Evolutionary conservation across 2,113 vertebrate genomes (phyloP), one percentile per base, ranked within the genome.

Genomic region (Pagrus major): DNA sequence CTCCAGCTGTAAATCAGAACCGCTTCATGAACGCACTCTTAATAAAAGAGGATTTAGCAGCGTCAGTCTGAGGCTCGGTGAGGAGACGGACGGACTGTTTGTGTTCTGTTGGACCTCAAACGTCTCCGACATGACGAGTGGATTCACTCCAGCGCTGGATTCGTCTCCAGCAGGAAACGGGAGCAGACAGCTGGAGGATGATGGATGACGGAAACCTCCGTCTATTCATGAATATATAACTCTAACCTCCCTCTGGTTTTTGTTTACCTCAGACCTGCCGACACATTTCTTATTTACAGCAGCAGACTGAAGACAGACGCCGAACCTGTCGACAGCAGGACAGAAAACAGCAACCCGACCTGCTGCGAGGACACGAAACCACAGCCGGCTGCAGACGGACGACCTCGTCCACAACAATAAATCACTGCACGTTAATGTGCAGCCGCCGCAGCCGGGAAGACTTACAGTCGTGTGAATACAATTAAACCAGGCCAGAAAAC

Each of bases 171-270:
- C 16, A 46, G 25, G 61, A 29, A n/a, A n/a, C 31, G 1, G 9
- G 31, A 35, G 3, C 29, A 58, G 29, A 29, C 16, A 8, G 37
- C 1, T 11, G 12, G 37, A 42, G n/a, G 59, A 27, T 21, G 56
- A 37, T 5, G 20, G 15, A 39, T 16, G 59, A 47, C 11, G 20
- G 16, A 39, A 9, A 37, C 46, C 5, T 42, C 27, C 27, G 15
- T 18, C 37, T 23, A 58, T 15, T 77, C 56, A 78, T 61, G 25
- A 47, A 41, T 65, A 46, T 58, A 29, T 41, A 16, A 72, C 18
- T 39, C 20, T 4, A 23, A 44, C 39, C 27, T 29, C 41, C 27
- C 27, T 31, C 49, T 55, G 70, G 49, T 20, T 41, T n/a, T 20
- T 27, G 27, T 68, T 68, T 49, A 35, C 72, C 6, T n/a, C 71